A percentile compares a stretch with the other conserved stretches of the same genome.
Evolutionary conservation across 1,140 invertebrate species (phyloP).

Genomic region (Drosophila repletoides): DNA sequence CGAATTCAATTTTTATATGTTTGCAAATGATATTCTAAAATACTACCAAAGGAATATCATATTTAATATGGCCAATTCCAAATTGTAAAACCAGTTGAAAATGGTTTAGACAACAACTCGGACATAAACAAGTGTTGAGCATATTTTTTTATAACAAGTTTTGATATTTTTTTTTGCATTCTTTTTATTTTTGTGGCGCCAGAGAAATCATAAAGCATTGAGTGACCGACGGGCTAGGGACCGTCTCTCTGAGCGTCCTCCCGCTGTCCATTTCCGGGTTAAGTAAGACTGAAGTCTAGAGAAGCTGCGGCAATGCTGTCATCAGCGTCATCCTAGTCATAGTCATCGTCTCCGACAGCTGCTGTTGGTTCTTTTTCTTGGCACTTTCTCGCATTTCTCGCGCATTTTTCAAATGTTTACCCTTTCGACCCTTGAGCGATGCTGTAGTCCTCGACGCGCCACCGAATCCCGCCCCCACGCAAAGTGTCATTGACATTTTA

Average conservation of each 20-base stretch:
- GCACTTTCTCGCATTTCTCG: constrained; percentile 58
- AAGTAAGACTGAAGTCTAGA: constrained; percentile 52
- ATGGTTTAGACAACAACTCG: constrained; percentile 7
- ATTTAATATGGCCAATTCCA: constrained; percentile 32
- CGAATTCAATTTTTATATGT: too few species aligned
- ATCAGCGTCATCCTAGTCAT: too few species aligned
- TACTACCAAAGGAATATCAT: constrained; percentile 7
- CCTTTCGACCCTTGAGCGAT: constrained; percentile 49
- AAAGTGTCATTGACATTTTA: constrained; percentile 80
- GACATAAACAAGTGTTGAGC: constrained; percentile 73
- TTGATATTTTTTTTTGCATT: constrained; percentile 22
- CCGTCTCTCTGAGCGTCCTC: background rate
- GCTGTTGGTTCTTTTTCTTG: background rate
- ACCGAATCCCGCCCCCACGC: constrained; percentile 34
- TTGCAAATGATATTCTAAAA: background rate
- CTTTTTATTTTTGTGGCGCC: constrained; percentile 44
- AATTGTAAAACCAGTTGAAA: constrained; percentile 5
- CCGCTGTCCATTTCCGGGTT: constrained; percentile 2
- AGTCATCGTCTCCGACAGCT: constrained; percentile 20
- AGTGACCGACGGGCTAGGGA: constrained; percentile 39
- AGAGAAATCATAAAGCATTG: constrained; percentile 60
- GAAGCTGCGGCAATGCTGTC: too few species aligned
- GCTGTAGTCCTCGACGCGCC: too few species aligned
- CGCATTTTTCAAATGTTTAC: constrained; percentile 73
- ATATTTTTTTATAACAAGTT: constrained; percentile 71